Percentiles rank a stretch among this genome's conserved stretches.
These are phyloP conservation scores for Opisthograptis luteolata DNA, from an alignment of 2,888 invertebrate species.

Conservation along the genomic window DNA sequence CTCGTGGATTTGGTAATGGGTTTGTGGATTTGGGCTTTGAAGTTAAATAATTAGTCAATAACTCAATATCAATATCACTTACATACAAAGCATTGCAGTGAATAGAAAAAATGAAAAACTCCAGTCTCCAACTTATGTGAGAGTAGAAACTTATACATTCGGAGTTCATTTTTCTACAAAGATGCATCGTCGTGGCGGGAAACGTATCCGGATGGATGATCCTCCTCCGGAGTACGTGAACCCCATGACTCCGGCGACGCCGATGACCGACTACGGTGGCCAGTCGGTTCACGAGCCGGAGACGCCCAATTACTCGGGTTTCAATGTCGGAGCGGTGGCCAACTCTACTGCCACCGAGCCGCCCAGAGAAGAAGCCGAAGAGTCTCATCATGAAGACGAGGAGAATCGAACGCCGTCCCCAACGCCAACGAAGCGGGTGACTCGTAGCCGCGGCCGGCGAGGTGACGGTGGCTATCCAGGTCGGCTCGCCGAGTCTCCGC, in stretches of 20 bases:
- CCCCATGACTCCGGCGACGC: constrained; percentile 82
- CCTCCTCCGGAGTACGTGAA: constrained; percentile 94
- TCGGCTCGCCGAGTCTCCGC: constrained; percentile 78
- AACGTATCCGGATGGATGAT: constrained; percentile 96
- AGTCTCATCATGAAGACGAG: constrained; percentile 64
- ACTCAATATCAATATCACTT: too few relatives aligned
- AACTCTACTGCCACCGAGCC: constrained; percentile 64
- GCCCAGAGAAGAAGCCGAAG: constrained; percentile 68
- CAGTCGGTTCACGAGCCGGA: constrained; percentile 80
- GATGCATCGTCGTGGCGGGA: constrained; percentile 93
- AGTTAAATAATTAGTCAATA: too few relatives aligned
- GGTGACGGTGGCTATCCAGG: constrained; percentile 78
- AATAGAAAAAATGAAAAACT: too few relatives aligned
- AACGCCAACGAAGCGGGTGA: constrained; percentile 85
- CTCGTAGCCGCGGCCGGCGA: constrained; percentile 85
- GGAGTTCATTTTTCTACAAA: too few relatives aligned
- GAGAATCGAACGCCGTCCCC: constrained; percentile 84
- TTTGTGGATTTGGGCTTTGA: too few relatives aligned
- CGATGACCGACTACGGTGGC: constrained; percentile 83
- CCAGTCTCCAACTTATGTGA: too few relatives aligned
- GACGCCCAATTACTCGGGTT: constrained; percentile 74
- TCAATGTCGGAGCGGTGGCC: constrained; percentile 61
- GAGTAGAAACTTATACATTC: too few relatives aligned
- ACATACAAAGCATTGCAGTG: too few relatives aligned
- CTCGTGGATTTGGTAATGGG: too few relatives aligned